Evolutionary conservation across 2,888 invertebrate species (phyloP).

Genomic region (Cyclophora punctaria): DNA sequence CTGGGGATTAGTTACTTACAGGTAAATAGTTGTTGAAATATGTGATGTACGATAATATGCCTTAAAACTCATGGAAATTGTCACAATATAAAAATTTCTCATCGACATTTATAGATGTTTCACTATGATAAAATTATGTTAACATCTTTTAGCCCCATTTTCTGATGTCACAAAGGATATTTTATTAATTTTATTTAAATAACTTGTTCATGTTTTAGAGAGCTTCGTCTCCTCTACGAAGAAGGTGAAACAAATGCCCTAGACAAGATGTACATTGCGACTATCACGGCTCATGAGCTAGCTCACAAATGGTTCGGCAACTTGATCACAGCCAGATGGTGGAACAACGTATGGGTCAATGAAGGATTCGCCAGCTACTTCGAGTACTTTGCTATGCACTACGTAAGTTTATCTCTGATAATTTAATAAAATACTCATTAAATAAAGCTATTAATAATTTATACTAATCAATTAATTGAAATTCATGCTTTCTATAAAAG

Average conservation of each 20-base stretch:
- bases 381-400: constrained; percentile 76
- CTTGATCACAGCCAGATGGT: constrained; percentile 81
- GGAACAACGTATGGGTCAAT: constrained; percentile 83
- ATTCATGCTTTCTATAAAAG: too few species aligned
- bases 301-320: constrained; percentile 90
- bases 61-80: too few species aligned
- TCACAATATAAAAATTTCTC: not conserved
- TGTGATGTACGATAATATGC: not conserved
- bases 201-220: constrained; percentile 32
- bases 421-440: too few species aligned
- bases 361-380: constrained; percentile 84
- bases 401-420: too few species aligned
- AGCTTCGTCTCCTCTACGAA: constrained; percentile 56
- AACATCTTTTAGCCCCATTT: too few species aligned
- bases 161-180: too few species aligned
- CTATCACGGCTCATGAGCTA: constrained; percentile 74
- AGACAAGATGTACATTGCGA: constrained; percentile 63
- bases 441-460: too few species aligned
- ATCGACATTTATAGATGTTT: too few species aligned
- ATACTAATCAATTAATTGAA: too few species aligned
- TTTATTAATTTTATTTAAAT: too few species aligned
- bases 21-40: constrained; percentile 27
- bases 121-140: too few species aligned
- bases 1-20: constrained; percentile 66
- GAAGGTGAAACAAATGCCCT: constrained; percentile 54